Base-by-base conservation (phyloP, 2,797 vertebrate species). In the Pagetopsis macropterus region DNA sequence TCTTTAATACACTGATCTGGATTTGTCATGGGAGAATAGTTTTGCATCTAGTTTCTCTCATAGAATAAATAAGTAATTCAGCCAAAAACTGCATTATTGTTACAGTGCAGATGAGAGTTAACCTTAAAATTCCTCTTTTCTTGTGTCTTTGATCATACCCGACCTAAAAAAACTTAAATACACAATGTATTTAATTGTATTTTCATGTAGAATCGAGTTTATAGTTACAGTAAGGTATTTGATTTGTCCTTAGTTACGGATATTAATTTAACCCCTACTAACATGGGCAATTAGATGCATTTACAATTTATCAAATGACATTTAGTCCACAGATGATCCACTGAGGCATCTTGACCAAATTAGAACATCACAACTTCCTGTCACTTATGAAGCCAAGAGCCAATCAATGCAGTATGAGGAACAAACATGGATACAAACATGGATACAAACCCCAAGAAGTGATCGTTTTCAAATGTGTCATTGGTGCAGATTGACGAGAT, bases 381-480 rank as follows among this genome's bases (percentile, higher is more conserved):
- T 73, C 46, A 45, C 52, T 62, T 56, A 52, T 57, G 49, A 76
- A 72, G 55, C 15, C 7, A 55, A 65, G 43, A 83, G 33, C 61
- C 60, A 81, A 49, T 87, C 81, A 82, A 23, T 59, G 50, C 61
- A 41, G 31, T 68, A 57, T 16, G 52, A 67, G 52, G 16, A 27
- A 52, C 21, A 21, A 21, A 21, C 2, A 21, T 21, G 21, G 21
- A 21, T 21, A 21, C 72, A 69, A 61, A 56, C 49, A 43, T 66
- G 76, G 59, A 71, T 70, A 33, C 33, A 74, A 65, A 59, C 37
- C 60, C 48, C 23, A 43, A 71, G 58, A 83, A 57, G 52, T 66
- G 62, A 56, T 72, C 49, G 48, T 68, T 79, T 81, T 60, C 15
- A 75, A 52, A 76, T 78, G 54, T 79, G 75, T 72, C 59, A 79